Base-by-base conservation (phyloP, 2,113 vertebrate genomes). In the Fulmarus glacialis region DNA sequence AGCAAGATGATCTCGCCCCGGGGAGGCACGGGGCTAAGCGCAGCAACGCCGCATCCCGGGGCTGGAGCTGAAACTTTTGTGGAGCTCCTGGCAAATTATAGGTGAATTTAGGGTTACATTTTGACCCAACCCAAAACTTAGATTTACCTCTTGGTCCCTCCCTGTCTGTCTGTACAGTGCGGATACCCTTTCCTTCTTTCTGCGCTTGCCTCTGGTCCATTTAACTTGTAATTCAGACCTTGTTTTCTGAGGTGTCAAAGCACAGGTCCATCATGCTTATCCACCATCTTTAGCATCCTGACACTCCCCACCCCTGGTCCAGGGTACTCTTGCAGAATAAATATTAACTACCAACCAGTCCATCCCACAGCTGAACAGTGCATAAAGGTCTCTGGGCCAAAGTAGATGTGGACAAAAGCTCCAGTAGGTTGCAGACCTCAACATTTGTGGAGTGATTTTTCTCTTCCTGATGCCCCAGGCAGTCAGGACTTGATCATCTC, bases 1-100 rank as follows among this genome's bases (percentile, higher is more conserved):
- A 29, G 22, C 48, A 78, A 58, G 43, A 20, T 36, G 52, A 22
- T n/a, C 43, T 60, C 5, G 0, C 15, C 22, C 21, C 0, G 0
- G 18, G 24, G 36, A 67, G 50, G 15, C 63, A 38, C 1, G 2
- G 71, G 30, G n/a, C 58, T 83, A 40, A n/a, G 66, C 0, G 0
- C 29, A 67, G 60, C 45, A 10, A 15, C 7, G 8, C 42, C 66
- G 26, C 23, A 47, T n/a, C 20, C 68, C 2, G 2, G 40, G 22
- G 24, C n/a, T 59, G 29, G 32, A 79, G 32, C 22, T 50, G 52
- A 66, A 89, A 64, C 8, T 45, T 78, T 21, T 29, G 0, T 34
- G 38, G 27, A 80, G 34, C n/a, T 91, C 36, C 52, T 68, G 45
- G 36, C 9, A 66, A 74, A 30, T 12, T 18, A 15, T 59, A 17